Percentiles rank a stretch among this genome's conserved stretches.
phyloP scores from a whole-genome alignment of 2,888 invertebrate genomes.

The Tetanocera ferruginea region DNA sequence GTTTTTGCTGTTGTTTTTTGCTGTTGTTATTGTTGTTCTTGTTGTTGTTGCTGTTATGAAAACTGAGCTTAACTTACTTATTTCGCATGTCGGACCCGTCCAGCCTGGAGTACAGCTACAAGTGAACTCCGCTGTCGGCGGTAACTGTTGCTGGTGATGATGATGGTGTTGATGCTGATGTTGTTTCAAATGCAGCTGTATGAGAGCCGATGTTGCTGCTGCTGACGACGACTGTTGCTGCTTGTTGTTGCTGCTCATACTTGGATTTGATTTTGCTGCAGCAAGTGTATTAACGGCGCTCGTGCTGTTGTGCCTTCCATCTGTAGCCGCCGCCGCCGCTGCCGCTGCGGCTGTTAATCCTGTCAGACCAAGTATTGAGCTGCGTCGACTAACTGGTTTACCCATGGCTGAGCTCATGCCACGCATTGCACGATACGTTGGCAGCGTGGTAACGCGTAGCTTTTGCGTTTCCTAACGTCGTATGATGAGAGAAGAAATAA shows the following conservation, averaged over 20 bases:
- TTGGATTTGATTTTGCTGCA: constrained; percentile 64
- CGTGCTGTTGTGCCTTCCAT: constrained; percentile 34
- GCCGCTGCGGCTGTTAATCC: constrained; percentile 56
- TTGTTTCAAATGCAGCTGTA: constrained; percentile 44
- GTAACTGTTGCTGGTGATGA: constrained; percentile 52
- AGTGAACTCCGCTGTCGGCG: constrained; percentile 73
- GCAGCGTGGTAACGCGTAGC: constrained; percentile 55
- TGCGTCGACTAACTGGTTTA: constrained; percentile 67
- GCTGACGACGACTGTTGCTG: constrained; percentile 40
- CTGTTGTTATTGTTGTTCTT: constrained; percentile 1
- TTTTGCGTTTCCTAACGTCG: constrained; percentile 26
- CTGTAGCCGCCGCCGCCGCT: constrained; percentile 43
- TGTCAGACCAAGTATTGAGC: constrained; percentile 61
- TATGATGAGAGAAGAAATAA: neutral
- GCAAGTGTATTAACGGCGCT: constrained; percentile 70
- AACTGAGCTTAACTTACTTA: constrained; percentile 72
- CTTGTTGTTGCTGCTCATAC: constrained; percentile 41
- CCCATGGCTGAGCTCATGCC: constrained; percentile 70
- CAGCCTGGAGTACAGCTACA: constrained; percentile 89
- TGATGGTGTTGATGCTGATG: constrained; percentile 47
- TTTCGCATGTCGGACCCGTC: constrained; percentile 84
- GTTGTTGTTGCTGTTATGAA: constrained; percentile 4
- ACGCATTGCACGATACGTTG: constrained; percentile 78
- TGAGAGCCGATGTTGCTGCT: constrained; percentile 29
- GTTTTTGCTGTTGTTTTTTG: neutral